Evolutionary conservation across 2,888 invertebrate genomes (phyloP).

Genomic region (Melieria crassipennis): DNA sequence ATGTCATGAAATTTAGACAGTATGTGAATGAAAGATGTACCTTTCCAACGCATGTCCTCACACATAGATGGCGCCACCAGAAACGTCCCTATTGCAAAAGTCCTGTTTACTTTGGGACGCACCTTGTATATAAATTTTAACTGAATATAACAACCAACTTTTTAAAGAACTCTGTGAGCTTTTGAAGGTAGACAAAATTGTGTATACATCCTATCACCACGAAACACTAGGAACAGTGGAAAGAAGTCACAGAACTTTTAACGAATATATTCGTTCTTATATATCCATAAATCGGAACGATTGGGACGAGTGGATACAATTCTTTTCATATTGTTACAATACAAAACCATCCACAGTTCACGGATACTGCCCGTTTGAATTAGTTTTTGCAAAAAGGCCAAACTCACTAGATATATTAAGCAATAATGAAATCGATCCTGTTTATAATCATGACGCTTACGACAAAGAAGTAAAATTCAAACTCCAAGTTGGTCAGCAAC

Average conservation of each 20-base stretch:
- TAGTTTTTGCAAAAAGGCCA: constrained; percentile 9
- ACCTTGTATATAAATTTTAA: too few relatives aligned
- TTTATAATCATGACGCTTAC: neutral
- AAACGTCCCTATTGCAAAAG: too few relatives aligned
- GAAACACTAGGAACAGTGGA: constrained; percentile 30
- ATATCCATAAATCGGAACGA: neutral
- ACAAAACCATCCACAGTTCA: neutral
- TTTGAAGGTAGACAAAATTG: constrained; percentile 21
- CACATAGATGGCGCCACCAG: too few relatives aligned
- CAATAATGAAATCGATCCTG: neutral
- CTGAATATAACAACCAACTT: constrained; percentile 40
- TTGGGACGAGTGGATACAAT: constrained; percentile 10
- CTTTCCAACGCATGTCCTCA: too few relatives aligned
- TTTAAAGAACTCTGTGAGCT: constrained; percentile 34
- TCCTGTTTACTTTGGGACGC: too few relatives aligned
- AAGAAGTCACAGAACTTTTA: constrained; percentile 35
- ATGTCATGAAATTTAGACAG: too few relatives aligned
- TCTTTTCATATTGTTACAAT: constrained; percentile 13
- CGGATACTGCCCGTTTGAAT: constrained; percentile 4
- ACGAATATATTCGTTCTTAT: constrained; percentile 22
- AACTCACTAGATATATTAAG: neutral
- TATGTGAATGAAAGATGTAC: too few relatives aligned
- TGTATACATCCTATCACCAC: constrained; percentile 32
- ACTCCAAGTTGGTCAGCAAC: constrained; percentile 9
- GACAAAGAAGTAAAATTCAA: constrained; percentile 13